Evolutionary conservation across 2,113 vertebrate genomes (phyloP).

Genomic region (Grus americana): DNA sequence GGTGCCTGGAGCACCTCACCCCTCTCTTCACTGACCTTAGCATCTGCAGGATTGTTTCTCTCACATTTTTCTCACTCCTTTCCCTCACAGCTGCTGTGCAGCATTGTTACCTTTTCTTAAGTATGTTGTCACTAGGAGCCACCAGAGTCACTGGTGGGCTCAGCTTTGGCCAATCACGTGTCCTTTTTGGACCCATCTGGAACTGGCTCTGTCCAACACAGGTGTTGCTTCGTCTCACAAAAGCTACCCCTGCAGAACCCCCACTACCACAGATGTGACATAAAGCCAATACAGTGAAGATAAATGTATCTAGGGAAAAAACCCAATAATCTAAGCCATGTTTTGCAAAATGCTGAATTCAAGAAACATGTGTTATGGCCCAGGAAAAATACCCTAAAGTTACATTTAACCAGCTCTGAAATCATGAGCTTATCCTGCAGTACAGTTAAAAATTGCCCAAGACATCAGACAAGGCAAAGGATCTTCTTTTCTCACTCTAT

Average conservation of each 20-base stretch:
- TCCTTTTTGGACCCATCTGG: not conserved
- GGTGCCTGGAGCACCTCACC: rapidly evolving
- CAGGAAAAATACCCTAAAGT: not conserved
- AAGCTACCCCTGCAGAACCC: not conserved
- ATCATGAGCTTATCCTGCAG: not conserved
- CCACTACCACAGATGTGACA: not conserved
- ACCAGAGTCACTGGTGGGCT: not conserved
- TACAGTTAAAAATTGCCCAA: not conserved
- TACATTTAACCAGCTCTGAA: not conserved
- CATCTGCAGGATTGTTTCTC: not conserved
- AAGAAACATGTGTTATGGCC: not conserved
- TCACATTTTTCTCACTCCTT: not conserved
- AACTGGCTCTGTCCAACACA: not conserved
- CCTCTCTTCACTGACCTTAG: not conserved
- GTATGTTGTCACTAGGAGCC: not conserved
- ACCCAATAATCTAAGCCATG: not conserved
- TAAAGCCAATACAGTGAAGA: not conserved
- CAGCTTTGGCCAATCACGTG: not conserved
- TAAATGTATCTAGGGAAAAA: not conserved
- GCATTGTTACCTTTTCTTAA: not conserved
- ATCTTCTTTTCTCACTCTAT: not conserved
- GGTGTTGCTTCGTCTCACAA: not conserved
- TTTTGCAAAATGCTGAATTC: not conserved
- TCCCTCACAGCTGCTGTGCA: not conserved
- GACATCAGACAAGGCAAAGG: not conserved